A percentile compares a stretch with the other conserved stretches of the same genome.
phyloP scores from a whole-genome alignment of 2,888 invertebrate genomes.

The Protophormia terraenovae region DNA sequence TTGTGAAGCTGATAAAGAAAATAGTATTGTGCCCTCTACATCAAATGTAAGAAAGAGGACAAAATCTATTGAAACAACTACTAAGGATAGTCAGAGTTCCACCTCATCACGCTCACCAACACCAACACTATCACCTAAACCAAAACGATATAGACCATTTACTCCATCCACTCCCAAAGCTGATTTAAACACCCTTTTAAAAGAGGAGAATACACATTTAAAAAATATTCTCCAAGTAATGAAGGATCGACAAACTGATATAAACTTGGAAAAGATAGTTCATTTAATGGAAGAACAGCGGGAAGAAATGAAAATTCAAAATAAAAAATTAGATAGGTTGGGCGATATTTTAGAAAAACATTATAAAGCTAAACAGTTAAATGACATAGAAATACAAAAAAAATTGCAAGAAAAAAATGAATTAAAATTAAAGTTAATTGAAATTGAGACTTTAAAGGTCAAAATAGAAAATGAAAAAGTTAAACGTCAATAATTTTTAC shows the following conservation, averaged over 20 bases:
- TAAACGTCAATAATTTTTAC: neutral
- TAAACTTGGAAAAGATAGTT: too few species aligned
- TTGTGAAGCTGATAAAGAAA: neutral
- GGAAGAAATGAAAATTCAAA: neutral
- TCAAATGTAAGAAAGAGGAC: neutral
- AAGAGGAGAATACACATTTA: too few species aligned
- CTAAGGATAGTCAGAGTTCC: neutral
- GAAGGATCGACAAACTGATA: neutral
- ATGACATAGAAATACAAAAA: neutral
- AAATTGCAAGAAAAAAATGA: neutral
- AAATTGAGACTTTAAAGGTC: neutral
- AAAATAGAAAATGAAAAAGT: neutral
- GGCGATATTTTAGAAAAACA: neutral
- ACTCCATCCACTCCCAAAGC: neutral
- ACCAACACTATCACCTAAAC: too few species aligned
- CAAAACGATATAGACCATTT: neutral
- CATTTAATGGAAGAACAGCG: too few species aligned
- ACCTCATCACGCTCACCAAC: neutral
- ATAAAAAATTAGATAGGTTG: slow-evolving; percentile 5
- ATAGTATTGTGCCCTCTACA: neutral
- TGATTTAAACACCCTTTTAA: neutral
- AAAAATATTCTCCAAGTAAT: neutral
- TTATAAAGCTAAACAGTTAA: neutral
- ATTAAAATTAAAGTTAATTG: neutral
- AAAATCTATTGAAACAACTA: neutral